A percentile compares a stretch with the other conserved stretches of the same genome.
phyloP scores from a whole-genome alignment of 1,140 invertebrate genomes.

The Drosophila murphyi region DNA sequence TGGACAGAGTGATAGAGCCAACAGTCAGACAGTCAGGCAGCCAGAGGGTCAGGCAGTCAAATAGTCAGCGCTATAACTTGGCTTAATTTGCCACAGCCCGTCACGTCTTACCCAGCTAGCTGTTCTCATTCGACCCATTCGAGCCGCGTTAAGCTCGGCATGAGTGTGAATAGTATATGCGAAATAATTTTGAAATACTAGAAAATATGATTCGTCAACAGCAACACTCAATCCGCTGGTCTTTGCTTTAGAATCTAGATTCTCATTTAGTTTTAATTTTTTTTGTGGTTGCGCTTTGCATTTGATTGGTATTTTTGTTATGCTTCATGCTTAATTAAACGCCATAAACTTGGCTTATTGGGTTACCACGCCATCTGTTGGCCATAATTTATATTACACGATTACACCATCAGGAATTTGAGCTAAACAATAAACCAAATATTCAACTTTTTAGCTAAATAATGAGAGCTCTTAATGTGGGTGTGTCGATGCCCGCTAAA shows the following conservation, averaged over 20 bases:
- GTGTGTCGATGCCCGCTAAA: slow-evolving; percentile 27
- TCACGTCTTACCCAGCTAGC: slow-evolving; percentile 63
- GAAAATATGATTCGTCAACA: slow-evolving; percentile 19
- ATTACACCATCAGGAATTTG: slow-evolving; percentile 13
- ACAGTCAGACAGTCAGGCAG: slow-evolving; percentile 1
- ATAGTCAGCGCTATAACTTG: background rate
- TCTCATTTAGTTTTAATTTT: slow-evolving; percentile 53
- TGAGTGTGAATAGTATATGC: slow-evolving; percentile 21
- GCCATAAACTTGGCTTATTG: slow-evolving; percentile 33
- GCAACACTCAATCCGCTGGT: slow-evolving; percentile 25
- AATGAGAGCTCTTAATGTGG: slow-evolving; percentile 30
- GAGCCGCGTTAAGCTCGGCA: slow-evolving; percentile 4
- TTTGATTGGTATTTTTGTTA: slow-evolving; percentile 52
- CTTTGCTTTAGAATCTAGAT: slow-evolving; percentile 60
- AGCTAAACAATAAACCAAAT: slow-evolving; percentile 1
- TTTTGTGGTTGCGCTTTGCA: slow-evolving; percentile 64
- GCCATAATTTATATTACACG: slow-evolving; percentile 52
- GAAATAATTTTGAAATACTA: slow-evolving; percentile 62
- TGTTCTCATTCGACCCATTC: slow-evolving; percentile 45
- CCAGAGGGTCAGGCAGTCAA: background rate
- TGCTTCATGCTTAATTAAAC: slow-evolving; percentile 73
- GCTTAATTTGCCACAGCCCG: slow-evolving; percentile 59
- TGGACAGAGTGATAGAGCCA: slow-evolving; percentile 27
- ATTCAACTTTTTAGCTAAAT: slow-evolving; percentile 31
- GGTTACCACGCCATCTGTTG: slow-evolving; percentile 29